A percentile compares a stretch with the other conserved stretches of the same genome.
Evolutionary conservation across 92 coral and sea anemone genomes (phyloP).

Genomic region (Micromussa lordhowensis): DNA sequence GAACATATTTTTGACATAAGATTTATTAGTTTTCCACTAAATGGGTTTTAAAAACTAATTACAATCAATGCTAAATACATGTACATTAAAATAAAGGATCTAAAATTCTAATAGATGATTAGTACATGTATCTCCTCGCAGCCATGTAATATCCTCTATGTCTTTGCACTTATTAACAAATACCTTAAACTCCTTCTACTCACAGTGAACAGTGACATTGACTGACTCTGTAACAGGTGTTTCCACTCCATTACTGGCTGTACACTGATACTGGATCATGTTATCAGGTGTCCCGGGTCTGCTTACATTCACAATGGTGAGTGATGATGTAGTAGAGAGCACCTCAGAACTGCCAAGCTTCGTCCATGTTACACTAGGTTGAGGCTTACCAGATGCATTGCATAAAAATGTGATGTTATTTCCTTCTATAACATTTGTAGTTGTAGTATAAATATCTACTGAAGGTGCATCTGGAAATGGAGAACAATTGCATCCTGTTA

Average conservation of each 20-base stretch:
- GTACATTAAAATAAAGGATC: too few species aligned
- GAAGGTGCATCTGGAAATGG: conserved; percentile 22
- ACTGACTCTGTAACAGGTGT: neutral
- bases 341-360: neutral
- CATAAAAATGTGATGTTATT: conserved; percentile 21
- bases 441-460: neutral
- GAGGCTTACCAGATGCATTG: conserved; percentile 37
- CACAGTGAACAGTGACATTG: conserved; percentile 12
- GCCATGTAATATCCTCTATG: too few species aligned
- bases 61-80: too few species aligned
- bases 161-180: too few species aligned
- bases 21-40: too few species aligned
- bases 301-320: neutral
- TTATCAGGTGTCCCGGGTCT: conserved; percentile 6
- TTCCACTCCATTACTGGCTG: conserved; percentile 23
- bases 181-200: neutral
- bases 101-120: too few species aligned
- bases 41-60: too few species aligned
- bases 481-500: neutral
- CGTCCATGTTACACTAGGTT: conserved; percentile 22
- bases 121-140: too few species aligned
- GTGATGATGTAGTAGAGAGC: neutral
- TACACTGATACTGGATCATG: conserved; percentile 21
- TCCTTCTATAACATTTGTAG: conserved; percentile 6
- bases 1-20: too few species aligned